Conservation (phyloP, 1,140 invertebrate species). For the Hesperophylax magnus region DNA sequence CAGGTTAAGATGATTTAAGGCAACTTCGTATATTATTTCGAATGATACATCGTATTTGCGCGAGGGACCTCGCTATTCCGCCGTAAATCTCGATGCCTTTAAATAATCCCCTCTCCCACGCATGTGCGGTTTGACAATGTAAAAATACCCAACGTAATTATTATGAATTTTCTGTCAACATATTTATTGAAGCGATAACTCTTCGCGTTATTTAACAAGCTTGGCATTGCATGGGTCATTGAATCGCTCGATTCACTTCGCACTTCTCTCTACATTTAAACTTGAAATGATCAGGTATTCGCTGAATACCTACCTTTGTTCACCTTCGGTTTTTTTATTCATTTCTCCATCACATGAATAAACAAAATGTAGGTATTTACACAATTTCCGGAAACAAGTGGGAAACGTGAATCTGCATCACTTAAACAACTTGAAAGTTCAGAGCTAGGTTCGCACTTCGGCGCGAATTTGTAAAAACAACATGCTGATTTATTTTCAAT, state of each 20-base stretch:
- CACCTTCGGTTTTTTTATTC: too few relatives aligned
- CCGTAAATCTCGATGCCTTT: slow-evolving; percentile 21
- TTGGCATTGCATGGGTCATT: neutral
- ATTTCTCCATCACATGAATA: too few relatives aligned
- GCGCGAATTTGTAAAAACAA: too few relatives aligned
- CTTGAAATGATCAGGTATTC: too few relatives aligned
- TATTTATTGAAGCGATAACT: slow-evolving; percentile 51
- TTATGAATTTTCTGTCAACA: slow-evolving; percentile 58
- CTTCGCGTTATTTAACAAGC: slow-evolving; percentile 2
- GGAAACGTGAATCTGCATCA: too few relatives aligned
- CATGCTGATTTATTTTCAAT: too few relatives aligned
- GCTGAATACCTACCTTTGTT: too few relatives aligned
- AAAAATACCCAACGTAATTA: slow-evolving; percentile 48
- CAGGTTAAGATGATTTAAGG: slow-evolving; percentile 48
- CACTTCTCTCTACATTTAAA: neutral
- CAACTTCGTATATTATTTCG: slow-evolving; percentile 11
- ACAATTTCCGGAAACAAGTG: too few relatives aligned
- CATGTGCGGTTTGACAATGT: slow-evolving; percentile 37
- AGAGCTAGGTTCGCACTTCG: too few relatives aligned
- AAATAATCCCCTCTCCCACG: slow-evolving; percentile 38
- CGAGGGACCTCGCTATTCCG: neutral
- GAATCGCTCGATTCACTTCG: neutral
- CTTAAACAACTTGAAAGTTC: too few relatives aligned
- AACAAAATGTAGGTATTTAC: too few relatives aligned
- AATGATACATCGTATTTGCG: slow-evolving; percentile 8